Conservation (phyloP, 1,140 invertebrate genomes). For the Dufourea novaeangliae region DNA sequence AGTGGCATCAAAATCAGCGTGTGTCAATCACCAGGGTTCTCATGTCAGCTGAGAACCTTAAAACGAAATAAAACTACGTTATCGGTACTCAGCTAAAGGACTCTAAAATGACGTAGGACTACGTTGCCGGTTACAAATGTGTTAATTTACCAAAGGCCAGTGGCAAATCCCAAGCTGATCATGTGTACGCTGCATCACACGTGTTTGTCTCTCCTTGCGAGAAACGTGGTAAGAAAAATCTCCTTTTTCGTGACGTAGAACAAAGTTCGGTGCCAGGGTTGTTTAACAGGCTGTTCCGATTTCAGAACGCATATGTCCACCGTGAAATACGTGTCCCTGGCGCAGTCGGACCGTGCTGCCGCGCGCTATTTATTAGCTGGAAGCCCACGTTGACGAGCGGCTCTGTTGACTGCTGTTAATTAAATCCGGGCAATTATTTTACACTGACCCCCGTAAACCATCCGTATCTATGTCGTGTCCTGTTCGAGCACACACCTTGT, state of each 20-base stretch:
- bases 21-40: too few relatives aligned
- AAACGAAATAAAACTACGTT: too few relatives aligned
- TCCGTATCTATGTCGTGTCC: slow-evolving; percentile 37
- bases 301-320: slow-evolving; percentile 61
- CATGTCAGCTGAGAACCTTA: too few relatives aligned
- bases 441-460: slow-evolving; percentile 62
- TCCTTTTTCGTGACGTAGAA: neutral
- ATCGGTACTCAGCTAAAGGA: too few relatives aligned
- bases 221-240: slow-evolving; percentile 17
- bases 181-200: too few relatives aligned
- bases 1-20: too few relatives aligned
- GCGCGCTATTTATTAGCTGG: slow-evolving; percentile 60
- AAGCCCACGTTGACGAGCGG: slow-evolving; percentile 60
- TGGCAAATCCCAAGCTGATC: too few relatives aligned
- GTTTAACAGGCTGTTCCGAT: neutral
- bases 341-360: slow-evolving; percentile 25
- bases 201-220: too few relatives aligned
- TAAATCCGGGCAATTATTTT: slow-evolving; percentile 65
- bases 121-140: too few relatives aligned
- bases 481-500: slow-evolving; percentile 16
- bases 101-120: too few relatives aligned
- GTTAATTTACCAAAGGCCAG: too few relatives aligned
- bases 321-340: slow-evolving; percentile 61
- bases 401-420: slow-evolving; percentile 64
- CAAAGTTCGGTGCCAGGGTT: slow-evolving; percentile 5